Conservation (phyloP, 2,888 invertebrate genomes). For the Cheiracanthium punctorium region DNA sequence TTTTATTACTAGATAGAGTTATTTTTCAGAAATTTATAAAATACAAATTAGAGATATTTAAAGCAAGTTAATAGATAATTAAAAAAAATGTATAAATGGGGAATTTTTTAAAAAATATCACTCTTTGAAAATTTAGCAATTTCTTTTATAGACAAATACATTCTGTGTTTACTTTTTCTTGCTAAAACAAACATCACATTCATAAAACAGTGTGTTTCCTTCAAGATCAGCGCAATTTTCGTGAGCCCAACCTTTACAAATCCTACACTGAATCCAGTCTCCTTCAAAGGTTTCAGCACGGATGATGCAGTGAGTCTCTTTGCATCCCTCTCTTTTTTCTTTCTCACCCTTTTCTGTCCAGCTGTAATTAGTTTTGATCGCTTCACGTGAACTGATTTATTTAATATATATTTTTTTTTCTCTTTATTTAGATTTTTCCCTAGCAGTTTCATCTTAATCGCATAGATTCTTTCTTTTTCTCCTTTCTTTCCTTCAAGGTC, state of each 20-base stretch:
- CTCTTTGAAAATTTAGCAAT: no score
- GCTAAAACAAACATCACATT: neutral
- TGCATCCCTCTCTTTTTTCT: neutral
- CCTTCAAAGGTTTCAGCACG: neutral
- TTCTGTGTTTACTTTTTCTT: no score
- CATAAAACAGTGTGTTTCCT: neutral
- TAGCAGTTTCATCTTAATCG: neutral
- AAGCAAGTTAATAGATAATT: no score
- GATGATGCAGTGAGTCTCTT: neutral
- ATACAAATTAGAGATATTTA: neutral
- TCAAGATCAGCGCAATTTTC: conserved; percentile 9
- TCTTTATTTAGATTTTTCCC: neutral
- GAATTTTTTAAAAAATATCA: no score
- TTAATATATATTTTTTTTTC: neutral
- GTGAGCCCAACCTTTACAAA: neutral
- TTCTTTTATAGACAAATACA: no score
- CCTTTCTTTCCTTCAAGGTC: no score
- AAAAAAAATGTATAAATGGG: no score
- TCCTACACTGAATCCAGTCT: neutral
- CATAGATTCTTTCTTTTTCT: neutral
- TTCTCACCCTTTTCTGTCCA: neutral
- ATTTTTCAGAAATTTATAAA: neutral
- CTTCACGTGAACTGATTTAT: no score
- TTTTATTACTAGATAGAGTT: no score
- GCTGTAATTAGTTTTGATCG: neutral